phyloP scores from a whole-genome alignment of 2,888 invertebrate species.

The Drosophila kuntzei region DNA sequence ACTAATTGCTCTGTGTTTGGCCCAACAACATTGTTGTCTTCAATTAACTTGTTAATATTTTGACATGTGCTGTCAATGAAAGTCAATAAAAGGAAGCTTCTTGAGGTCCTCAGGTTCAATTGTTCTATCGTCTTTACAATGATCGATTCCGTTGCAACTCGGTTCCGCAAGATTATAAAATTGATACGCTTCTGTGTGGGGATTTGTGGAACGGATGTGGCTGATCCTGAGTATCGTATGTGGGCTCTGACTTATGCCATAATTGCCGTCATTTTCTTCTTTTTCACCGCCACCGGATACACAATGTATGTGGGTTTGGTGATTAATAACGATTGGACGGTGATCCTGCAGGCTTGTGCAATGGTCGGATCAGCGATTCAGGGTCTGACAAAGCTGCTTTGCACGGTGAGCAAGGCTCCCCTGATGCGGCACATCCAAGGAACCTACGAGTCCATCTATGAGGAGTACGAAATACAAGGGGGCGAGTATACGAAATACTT shows the following conservation, averaged over 20 bases:
- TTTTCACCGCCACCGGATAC: slow-evolving; percentile 58
- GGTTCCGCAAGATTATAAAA: slow-evolving; percentile 39
- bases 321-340: slow-evolving; percentile 57
- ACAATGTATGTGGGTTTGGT: slow-evolving; percentile 67
- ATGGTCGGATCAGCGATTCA: slow-evolving; percentile 61
- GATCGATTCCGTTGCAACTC: slow-evolving; percentile 15
- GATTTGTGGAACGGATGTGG: slow-evolving; percentile 62
- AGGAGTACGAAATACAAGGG: slow-evolving; percentile 53
- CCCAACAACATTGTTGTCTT: background rate
- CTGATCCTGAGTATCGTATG: slow-evolving; percentile 50
- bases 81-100: slow-evolving; percentile 31
- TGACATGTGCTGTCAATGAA: slow-evolving; percentile 29
- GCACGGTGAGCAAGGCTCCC: slow-evolving; percentile 20
- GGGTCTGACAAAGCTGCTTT: slow-evolving; percentile 46
- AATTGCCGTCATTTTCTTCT: slow-evolving; percentile 31
- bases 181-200: slow-evolving; percentile 46
- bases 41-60: slow-evolving; percentile 62
- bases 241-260: slow-evolving; percentile 57
- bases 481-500: slow-evolving; percentile 51
- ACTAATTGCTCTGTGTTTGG: slow-evolving; percentile 3
- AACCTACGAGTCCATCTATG: slow-evolving; percentile 56
- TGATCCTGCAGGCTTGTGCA: slow-evolving; percentile 59
- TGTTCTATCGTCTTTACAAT: background rate
- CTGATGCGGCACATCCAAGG: slow-evolving; percentile 33
- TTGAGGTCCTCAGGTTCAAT: background rate